A percentile compares a stretch with the other conserved stretches of the same genome.
Evolutionary conservation across 2,113 vertebrate genomes (phyloP).

Genomic region (Esox niger): DNA sequence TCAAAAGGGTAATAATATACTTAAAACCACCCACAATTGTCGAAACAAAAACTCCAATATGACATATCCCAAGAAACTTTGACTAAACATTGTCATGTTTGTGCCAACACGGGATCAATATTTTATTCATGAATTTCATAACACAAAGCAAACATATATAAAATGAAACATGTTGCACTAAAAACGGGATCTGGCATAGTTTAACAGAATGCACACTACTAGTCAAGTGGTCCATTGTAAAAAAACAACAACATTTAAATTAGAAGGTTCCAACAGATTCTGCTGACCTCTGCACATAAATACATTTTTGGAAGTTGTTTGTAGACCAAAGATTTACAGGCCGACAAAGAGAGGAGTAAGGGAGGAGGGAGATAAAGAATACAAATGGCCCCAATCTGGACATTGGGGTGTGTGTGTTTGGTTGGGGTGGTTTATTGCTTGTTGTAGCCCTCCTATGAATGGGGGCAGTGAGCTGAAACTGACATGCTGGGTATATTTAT

Average conservation of each 20-base stretch:
- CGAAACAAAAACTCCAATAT: conserved; percentile 24
- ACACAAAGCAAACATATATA: conserved; percentile 53
- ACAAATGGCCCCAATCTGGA: conserved; percentile 47
- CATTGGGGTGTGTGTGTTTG: conserved; percentile 4
- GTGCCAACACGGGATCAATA: conserved; percentile 38
- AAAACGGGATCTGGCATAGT: conserved; percentile 52
- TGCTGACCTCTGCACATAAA: conserved; percentile 52
- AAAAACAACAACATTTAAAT: no score
- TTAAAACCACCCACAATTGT: conserved; percentile 48
- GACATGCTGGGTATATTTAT: conserved; percentile 37
- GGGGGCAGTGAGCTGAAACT: conserved; percentile 58
- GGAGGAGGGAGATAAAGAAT: conserved; percentile 2
- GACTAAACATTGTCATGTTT: conserved; percentile 37
- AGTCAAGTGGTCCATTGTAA: conserved; percentile 67
- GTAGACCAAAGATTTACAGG: conserved; percentile 62
- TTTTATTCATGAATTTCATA: conserved; percentile 62
- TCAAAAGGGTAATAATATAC: conserved; percentile 30
- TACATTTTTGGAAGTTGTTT: conserved; percentile 61
- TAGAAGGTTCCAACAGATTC: conserved; percentile 66
- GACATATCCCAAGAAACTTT: conserved; percentile 38
- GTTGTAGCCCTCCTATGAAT: conserved; percentile 52
- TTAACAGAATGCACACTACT: conserved; percentile 34
- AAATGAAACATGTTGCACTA: conserved; percentile 59
- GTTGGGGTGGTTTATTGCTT: conserved; percentile 26
- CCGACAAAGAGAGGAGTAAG: conserved; percentile 7